Evolutionary conservation across 2,888 invertebrate genomes (phyloP), one percentile per base, ranked within the genome.

Genomic region (Venustoraphidia nigricollis): DNA sequence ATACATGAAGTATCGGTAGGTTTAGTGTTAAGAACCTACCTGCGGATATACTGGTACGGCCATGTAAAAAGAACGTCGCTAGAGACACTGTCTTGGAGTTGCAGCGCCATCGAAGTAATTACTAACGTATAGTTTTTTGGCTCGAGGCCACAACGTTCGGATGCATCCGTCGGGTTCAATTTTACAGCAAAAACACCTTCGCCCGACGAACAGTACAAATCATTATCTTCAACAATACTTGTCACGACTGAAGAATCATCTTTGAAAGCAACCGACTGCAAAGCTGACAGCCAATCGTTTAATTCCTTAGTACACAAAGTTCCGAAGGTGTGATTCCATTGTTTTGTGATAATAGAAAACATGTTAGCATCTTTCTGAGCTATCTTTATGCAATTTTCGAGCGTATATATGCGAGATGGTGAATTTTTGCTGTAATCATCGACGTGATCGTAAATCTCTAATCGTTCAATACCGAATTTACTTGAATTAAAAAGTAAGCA

Each of bases 301-400:
- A 83, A 76, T 56, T 84, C 83, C 27, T 76, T 67, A 60, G 85
- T 83, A 27, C 77, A 77, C 55, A 76, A 70, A 34, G 84, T 81
- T 37, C 78, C 79, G 55, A 78, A 76, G 56, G 77, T 72, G 55
- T 75, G 66, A 11, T 64, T 62, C 37, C 66, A 67, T 51, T 81
- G 78, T 69, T 86, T 88, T 54, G 86, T 88, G 50, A 86, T 78
- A 58, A 91, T 79, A 54, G 77, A 76, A 51, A 68, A 65, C 54
- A 75, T 71, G 59, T 76, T 79, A 61, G 74, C 72, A 62, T 67
- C 66, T 53, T 60, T 62, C 63, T 79, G 77, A 53, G 79, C 77
- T 59, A 91, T 88, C 74, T 91, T 91, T 40, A 90, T 81, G 64
- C 90, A 90, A 62, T 89, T 85, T 68, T 89, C 88, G 47, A 91